Conservation (phyloP, 2,888 invertebrate genomes). For the Tetrapedia diversipes region DNA sequence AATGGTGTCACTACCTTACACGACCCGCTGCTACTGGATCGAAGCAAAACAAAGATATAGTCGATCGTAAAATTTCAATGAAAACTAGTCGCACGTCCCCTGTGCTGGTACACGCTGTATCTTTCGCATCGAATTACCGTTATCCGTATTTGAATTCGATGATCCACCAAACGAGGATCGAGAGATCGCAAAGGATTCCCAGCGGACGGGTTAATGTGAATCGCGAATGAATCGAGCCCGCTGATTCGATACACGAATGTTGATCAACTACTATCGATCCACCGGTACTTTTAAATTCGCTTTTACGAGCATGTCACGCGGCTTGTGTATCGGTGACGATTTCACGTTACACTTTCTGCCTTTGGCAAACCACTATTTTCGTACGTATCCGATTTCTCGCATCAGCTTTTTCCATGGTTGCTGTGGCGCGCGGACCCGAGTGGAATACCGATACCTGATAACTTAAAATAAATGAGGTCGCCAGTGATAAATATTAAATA, state of each 20-base stretch:
- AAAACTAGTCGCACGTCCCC: constrained; percentile 7
- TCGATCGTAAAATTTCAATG: constrained; percentile 11
- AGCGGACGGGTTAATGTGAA: not conserved
- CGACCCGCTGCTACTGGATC: constrained; percentile 11
- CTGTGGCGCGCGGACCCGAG: not conserved
- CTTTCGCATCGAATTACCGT: constrained; percentile 32
- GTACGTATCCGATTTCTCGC: constrained; percentile 41
- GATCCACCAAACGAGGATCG: not conserved
- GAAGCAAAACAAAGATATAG: not conserved
- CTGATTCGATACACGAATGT: no score
- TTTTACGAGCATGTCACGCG: constrained; percentile 18
- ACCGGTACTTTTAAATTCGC: constrained; percentile 22
- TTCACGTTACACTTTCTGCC: constrained; percentile 44
- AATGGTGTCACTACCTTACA: not conserved
- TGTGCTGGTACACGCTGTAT: not conserved
- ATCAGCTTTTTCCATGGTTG: constrained; percentile 36
- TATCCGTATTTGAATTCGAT: constrained; percentile 36
- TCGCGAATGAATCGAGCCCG: not conserved
- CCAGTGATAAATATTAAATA: constrained; percentile 52
- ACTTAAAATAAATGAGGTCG: constrained; percentile 49
- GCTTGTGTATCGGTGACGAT: constrained; percentile 27
- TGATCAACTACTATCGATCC: no score
- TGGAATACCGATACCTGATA: constrained; percentile 37
- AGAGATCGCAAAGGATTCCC: not conserved
- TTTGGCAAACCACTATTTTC: constrained; percentile 34